Evolutionary conservation across 2,888 invertebrate species (phyloP), one percentile per base, ranked within the genome.

Genomic region (Drosophila trichaetosa): DNA sequence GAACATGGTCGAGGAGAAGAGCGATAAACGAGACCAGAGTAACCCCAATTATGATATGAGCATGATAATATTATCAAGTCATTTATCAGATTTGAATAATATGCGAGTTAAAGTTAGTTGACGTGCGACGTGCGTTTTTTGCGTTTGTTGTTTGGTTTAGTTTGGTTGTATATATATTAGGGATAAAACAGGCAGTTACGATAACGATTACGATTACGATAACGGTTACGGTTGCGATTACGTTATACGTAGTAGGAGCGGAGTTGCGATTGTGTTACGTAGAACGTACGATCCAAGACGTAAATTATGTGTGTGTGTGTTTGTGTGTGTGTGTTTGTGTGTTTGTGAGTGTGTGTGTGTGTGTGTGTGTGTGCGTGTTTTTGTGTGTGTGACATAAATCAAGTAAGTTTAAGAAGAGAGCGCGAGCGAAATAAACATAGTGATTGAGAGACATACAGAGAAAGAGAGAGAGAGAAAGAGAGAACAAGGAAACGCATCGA

Each of bases 401-500:
- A 53, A 13, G 16, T 69, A 46, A 46, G 48, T 67, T 68, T 48
- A 46, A 59, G 38, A 53, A 53, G 36, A 68, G 52, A 53, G 40
- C 54, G 52, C 52, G 69, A 64, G 65, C 76, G 66, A 77, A 60
- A 73, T 40, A 74, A 36, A 54, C 49, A 63, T 65, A 76, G 57
- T n/a, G 24, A 48, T 24, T 11, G 46, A 46, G 21, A 49, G 10
- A 36, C 16, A 61, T 42, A 63, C 76, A 73, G 74, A 78, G 64
- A 76, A 68, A 63, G 66, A 82, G 76, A 76, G 66, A 73, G 63
- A 71, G 72, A 58, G 54, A 63, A 64, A 77, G 69, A 70, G 38
- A 76, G 73, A 78, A 63, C 78, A 80, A 89, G 82, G 87, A 91
- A 83, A 90, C 91, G 92, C 92, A 92, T 92, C 92, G 91, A 92